Base-by-base conservation (phyloP, 2,888 invertebrate species). In the Dastarcus helophoroides region DNA sequence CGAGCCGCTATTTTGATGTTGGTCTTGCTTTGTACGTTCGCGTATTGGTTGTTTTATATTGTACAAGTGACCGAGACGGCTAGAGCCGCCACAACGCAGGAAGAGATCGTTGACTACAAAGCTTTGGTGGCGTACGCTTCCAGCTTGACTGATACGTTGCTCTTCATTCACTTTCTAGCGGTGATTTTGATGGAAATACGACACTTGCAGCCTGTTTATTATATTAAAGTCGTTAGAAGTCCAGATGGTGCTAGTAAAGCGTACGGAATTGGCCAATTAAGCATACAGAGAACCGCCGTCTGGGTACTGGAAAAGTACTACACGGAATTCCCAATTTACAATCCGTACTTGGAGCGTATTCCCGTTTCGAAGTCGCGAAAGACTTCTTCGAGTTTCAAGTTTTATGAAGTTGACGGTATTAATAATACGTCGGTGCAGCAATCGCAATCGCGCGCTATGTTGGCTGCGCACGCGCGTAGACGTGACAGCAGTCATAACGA, bases 21-120 rank as follows among this genome's bases (percentile, higher is more conserved):
- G 31, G 76, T 93, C 19, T 76, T 91, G 22, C 78, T 98, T 8
- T 84, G 94, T 58, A 84, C 86, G 39, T 91, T 95, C 63, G 84
- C 94, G 3, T 97, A 91, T 64, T 98, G 98, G 97, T 68, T 98
- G 10, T 98, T 98, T 64, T 98, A 95, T 59, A 79, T 89, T 48
- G 93, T 95, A 29, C 88, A 95, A 62, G 75, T 80, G 31, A 81
- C 81, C 1, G 83, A 83, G 58, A 79, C 80, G 10, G 79, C 82
- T 0, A 76, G 80, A 59, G 82, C 84, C 31, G 73, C 82, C 4
- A 78, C 79, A 0, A 78, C 81, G 31, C 80, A 79, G 0, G 83
- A 84, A 50, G 79, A 80, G 60, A 80, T 80, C 6, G 72, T 78
- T 22, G 81, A 85, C 56, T 93, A 91, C 57, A 82, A 84, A 56